Percentiles rank a stretch among this genome's conserved stretches.
phyloP scores from a whole-genome alignment of 2,113 vertebrate species.

The Phrynosoma platyrhinos region DNA sequence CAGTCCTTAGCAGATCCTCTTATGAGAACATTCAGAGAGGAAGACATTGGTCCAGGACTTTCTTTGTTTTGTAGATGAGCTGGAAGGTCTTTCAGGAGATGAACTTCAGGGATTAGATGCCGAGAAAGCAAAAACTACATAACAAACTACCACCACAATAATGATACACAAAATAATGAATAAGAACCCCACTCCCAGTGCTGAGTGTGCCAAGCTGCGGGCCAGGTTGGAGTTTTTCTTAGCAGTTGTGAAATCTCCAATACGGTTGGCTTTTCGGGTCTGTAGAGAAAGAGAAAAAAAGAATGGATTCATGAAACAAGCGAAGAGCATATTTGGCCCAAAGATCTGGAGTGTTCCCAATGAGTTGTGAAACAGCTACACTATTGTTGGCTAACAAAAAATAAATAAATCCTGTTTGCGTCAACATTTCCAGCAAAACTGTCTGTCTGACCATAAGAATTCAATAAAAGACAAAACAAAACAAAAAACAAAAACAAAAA shows the following conservation, averaged over 20 bases:
- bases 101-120: not conserved
- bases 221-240: conserved; percentile 40
- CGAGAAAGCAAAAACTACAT: fast-evolving
- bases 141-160: not conserved
- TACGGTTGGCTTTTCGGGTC: conserved; percentile 49
- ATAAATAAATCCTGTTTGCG: too few species aligned
- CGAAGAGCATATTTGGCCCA: too few species aligned
- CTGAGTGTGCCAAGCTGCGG: conserved; percentile 38
- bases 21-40: not conserved
- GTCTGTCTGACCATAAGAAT: too few species aligned
- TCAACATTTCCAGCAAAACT: too few species aligned
- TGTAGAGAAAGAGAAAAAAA: conserved; percentile 9
- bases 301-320: not conserved
- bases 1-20: not conserved
- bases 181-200: conserved; percentile 50
- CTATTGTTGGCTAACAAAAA: not conserved
- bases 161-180: conserved; percentile 28
- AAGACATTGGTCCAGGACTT: too few species aligned
- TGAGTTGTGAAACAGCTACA: not conserved
- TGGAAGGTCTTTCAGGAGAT: not conserved
- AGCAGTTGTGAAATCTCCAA: conserved; percentile 9
- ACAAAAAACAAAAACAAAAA: too few species aligned
- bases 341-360: not conserved
- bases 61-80: not conserved
- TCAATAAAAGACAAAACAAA: too few species aligned